Base-by-base conservation (phyloP, 2,113 vertebrate genomes). In the Electrona antarctica region DNA sequence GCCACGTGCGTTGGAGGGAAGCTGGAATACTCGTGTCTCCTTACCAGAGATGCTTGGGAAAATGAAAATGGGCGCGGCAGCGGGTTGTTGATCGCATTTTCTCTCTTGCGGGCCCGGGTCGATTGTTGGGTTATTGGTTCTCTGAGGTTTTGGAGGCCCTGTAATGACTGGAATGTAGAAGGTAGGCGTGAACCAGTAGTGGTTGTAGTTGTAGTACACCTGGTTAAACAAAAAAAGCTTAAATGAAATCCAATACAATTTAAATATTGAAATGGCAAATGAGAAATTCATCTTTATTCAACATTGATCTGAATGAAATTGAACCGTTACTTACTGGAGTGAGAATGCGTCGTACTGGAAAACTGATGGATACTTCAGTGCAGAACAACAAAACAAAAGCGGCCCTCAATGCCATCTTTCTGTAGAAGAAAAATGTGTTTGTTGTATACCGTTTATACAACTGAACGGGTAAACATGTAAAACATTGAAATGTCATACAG, bases 381-480 rank as follows among this genome's bases (percentile, higher is more conserved):
- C 13, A 54, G 13, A 11, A 13, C 29, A 41, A 28, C 9, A 60
- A 60, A 33, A 60, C 12, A 33, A 60, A 7, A 3, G 51, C 12
- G 13, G 51, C 51, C 51, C 51, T 54, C 51, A 54, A 13, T 54
- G 49, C 49, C 49, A 58, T 58, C 56, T 14, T 58, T 58, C 56
- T 58, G 8, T 28, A 15, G 21, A 58, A 58, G 14, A 58, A 58
- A 58, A 58, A 55, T n/a, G 2, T 11, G 9, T 55, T 41, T 41
- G 33, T 41, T 41, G 33, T 41, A 41, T 41, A 41, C 33, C 2
- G 3, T 41, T 41, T 41, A 41, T 41, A 41, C 33, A 41, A 41
- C 33, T 41, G 33, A 41, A 41, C 5, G 33, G 3, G 33, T 41
- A 41, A 41, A 41, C 33, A 41, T 6, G 21, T 41, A 41, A 41